Base-by-base conservation (phyloP, 1,140 invertebrate species). In the Maniola jurtina region DNA sequence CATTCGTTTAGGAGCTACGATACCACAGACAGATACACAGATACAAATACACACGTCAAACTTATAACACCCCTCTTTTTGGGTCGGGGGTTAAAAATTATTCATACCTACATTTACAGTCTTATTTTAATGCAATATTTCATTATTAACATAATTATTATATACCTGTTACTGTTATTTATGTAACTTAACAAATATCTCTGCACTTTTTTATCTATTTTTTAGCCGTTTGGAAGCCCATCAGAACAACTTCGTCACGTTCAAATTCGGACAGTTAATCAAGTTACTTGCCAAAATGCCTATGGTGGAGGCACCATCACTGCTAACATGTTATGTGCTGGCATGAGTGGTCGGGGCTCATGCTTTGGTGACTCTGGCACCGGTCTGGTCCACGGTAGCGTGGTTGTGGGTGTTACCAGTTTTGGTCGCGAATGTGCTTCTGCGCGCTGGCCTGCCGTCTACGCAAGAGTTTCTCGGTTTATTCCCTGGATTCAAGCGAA, bases 371-470 rank as follows among this genome's bases (percentile, higher is more conserved):
- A 76, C 71, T 57, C 34, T 35, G 74, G 74, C 2, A 66, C 64
- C 13, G 69, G 64, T 11, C 62, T 74, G 13, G 11, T 72, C 2
- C 67, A 73, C 55, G 65, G 72, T 6, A 54, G 48, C 36, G 64
- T 70, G 13, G 71, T 80, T 40, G 79, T 84, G 6, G 93, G 92
- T 36, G 47, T 64, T 13, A 82, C 94, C n/a, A 89, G 92, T 0
- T 92, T 90, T 9, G 92, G 71, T 70, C 6, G 70, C 67, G 52
- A 13, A 10, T 68, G 66, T 55, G 66, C 55, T 10, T 40, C 25
- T 5, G 47, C 54, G 13, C 10, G 47, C n/a, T 91, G 76, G 64
- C 92, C 92, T 5, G 90, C 91, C 7, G 81, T 93, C 16, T 92
- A 92, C 68, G 89, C 91, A 0, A 68, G 84, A 40, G 86, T 92